Conservation (phyloP, 2,888 invertebrate species). For the Brachypalpus laphriformis region DNA sequence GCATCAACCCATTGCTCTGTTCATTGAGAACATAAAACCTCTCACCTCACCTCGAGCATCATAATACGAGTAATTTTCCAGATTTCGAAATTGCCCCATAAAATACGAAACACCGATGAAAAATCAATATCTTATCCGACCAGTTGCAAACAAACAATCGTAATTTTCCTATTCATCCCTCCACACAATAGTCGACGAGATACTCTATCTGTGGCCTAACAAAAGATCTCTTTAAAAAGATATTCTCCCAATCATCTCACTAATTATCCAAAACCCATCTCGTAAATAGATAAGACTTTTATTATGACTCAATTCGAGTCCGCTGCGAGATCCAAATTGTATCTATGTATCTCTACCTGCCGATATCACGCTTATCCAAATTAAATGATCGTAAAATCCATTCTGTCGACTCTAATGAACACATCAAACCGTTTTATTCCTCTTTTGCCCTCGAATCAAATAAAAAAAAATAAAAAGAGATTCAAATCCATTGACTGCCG, state of each 20-base stretch:
- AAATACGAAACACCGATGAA: neutral
- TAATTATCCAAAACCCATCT: slow-evolving; percentile 71
- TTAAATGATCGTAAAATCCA: slow-evolving; percentile 73
- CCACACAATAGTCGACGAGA: slow-evolving; percentile 14
- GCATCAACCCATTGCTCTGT: neutral
- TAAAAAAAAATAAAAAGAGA: slow-evolving; percentile 31
- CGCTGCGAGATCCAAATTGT: neutral
- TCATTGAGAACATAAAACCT: slow-evolving; percentile 8
- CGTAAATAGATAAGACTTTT: slow-evolving; percentile 68
- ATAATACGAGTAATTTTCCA: neutral
- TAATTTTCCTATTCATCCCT: slow-evolving; percentile 2
- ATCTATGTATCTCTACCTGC: slow-evolving; percentile 57
- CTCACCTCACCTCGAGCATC: neutral
- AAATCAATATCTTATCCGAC: slow-evolving; percentile 29
- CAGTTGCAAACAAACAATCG: slow-evolving; percentile 54
- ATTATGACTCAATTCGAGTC: slow-evolving; percentile 68
- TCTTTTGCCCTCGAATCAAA: slow-evolving; percentile 56
- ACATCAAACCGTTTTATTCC: slow-evolving; percentile 66
- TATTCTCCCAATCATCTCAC: slow-evolving; percentile 61
- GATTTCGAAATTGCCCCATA: slow-evolving; percentile 2
- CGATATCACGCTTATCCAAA: slow-evolving; percentile 74
- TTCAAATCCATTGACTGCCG: slow-evolving; percentile 58
- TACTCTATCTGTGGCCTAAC: slow-evolving; percentile 10
- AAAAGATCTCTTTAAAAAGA: slow-evolving; percentile 59
- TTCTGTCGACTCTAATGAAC: slow-evolving; percentile 73